Percentiles rank a stretch among this genome's conserved stretches.
phyloP scores from a whole-genome alignment of 2,888 invertebrate genomes.

The Venustoraphidia nigricollis region DNA sequence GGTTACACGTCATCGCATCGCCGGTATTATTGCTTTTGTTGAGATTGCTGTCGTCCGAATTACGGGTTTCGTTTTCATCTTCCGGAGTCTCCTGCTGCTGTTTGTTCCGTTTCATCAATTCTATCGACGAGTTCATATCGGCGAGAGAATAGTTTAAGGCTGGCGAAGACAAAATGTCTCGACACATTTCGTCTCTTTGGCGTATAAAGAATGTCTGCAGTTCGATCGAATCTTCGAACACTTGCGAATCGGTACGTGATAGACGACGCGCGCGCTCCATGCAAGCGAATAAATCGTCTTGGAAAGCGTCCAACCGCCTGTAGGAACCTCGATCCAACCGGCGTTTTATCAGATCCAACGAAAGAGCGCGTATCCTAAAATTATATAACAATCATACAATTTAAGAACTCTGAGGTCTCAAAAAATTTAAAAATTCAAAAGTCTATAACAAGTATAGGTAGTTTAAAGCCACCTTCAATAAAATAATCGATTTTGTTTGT shows the following conservation, averaged over 20 bases:
- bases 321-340: slow-evolving; percentile 85
- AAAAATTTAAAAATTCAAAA: too few relatives aligned
- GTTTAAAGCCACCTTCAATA: too few relatives aligned
- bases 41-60: slow-evolving; percentile 26
- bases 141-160: slow-evolving; percentile 68
- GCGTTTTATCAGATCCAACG: slow-evolving; percentile 84
- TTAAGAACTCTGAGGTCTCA: neutral
- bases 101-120: slow-evolving; percentile 61
- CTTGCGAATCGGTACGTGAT: slow-evolving; percentile 83
- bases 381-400: slow-evolving; percentile 1
- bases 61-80: slow-evolving; percentile 46
- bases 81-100: slow-evolving; percentile 61
- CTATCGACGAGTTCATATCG: slow-evolving; percentile 60
- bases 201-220: slow-evolving; percentile 82
- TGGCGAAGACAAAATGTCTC: slow-evolving; percentile 67
- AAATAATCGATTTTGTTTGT: too few relatives aligned
- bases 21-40: slow-evolving; percentile 21
- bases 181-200: slow-evolving; percentile 55
- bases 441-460: too few relatives aligned
- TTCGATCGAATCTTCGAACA: slow-evolving; percentile 91
- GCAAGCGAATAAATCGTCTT: slow-evolving; percentile 90
- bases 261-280: slow-evolving; percentile 78
- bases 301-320: slow-evolving; percentile 84
- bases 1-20: slow-evolving; percentile 55
- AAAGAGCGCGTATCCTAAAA: slow-evolving; percentile 61